phyloP scores from a whole-genome alignment of 1,140 invertebrate species.

The Nebria ingens region DNA sequence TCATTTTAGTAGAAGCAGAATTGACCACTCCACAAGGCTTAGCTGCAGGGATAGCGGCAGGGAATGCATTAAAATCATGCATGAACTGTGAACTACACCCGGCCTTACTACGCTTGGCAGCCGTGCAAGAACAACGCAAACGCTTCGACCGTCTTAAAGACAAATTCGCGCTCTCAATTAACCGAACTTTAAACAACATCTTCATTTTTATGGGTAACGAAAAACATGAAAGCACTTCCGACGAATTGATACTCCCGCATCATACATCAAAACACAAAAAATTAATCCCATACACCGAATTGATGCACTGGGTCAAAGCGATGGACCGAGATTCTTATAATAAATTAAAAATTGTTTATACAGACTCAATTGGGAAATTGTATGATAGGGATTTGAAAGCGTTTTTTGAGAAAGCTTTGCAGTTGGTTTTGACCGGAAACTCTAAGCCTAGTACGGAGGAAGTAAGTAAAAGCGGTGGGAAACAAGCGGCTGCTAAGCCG shows the following conservation, averaged over 20 bases:
- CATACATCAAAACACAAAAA: conserved; percentile 73
- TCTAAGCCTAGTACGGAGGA: conserved; percentile 14
- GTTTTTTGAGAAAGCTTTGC: conserved; percentile 66
- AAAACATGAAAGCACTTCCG: conserved; percentile 34
- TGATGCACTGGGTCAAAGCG: conserved; percentile 70
- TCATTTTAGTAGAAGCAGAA: conserved; percentile 43
- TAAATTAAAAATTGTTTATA: conserved; percentile 72
- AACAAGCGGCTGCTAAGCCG: conserved; percentile 21
- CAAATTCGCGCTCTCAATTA: conserved; percentile 75
- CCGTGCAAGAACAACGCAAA: conserved; percentile 81
- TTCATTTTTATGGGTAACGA: conserved; percentile 79
- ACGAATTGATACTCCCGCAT: conserved; percentile 61
- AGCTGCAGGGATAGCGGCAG: conserved; percentile 66
- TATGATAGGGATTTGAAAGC: conserved; percentile 74
- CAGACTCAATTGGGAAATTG: conserved; percentile 62
- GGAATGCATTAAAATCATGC: conserved; percentile 65
- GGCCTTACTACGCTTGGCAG: conserved; percentile 55
- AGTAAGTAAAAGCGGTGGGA: conserved; percentile 27
- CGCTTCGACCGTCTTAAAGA: conserved; percentile 72
- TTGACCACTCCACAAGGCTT: conserved; percentile 63
- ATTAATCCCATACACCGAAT: conserved; percentile 70
- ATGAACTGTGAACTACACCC: conserved; percentile 60
- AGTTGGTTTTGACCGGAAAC: conserved; percentile 15
- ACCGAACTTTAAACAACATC: conserved; percentile 82
- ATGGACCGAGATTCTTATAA: conserved; percentile 75